These are phyloP conservation scores for Disparrhopalites patrizii DNA, from an alignment of 2,888 invertebrate genomes.

Conservation along the genomic window DNA sequence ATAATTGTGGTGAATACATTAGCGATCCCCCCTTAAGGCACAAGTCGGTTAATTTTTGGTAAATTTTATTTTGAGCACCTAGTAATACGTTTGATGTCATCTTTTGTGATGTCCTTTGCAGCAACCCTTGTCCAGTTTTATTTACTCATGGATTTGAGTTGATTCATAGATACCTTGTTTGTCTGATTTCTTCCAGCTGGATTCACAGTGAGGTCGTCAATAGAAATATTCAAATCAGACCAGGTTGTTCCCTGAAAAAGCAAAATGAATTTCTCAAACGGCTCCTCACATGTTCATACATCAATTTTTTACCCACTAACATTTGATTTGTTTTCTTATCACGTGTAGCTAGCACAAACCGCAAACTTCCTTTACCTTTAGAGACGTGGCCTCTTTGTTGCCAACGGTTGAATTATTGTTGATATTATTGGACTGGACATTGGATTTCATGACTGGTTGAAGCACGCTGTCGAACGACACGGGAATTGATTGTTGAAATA, in stretches of 20 bases:
- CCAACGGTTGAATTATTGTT: constrained; percentile 38
- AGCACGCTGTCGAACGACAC: constrained; percentile 19
- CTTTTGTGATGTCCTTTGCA: constrained; percentile 21
- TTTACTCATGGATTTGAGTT: constrained; percentile 30
- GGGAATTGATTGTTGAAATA: constrained; percentile 24
- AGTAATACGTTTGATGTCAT: constrained; percentile 5
- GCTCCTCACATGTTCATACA: too few relatives aligned
- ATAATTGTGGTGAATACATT: not conserved
- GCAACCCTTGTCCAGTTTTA: not conserved
- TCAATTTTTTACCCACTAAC: not conserved
- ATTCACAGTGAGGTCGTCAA: constrained; percentile 42
- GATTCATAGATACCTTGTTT: constrained; percentile 45
- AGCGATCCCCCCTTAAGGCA: constrained; percentile 13
- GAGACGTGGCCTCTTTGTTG: constrained; percentile 24
- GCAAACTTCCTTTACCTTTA: constrained; percentile 41
- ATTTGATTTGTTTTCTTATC: not conserved
- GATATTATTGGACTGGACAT: constrained; percentile 44
- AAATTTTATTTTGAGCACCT: constrained; percentile 24
- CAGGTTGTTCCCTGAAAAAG: constrained; percentile 47
- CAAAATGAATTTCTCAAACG: too few relatives aligned
- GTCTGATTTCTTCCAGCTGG: constrained; percentile 25
- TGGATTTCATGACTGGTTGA: constrained; percentile 27
- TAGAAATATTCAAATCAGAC: constrained; percentile 46
- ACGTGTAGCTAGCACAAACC: too few relatives aligned
- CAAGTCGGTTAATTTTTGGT: constrained; percentile 16